Base-by-base conservation (phyloP, 1,140 invertebrate genomes). In the Drosophila grimshawi region DNA sequence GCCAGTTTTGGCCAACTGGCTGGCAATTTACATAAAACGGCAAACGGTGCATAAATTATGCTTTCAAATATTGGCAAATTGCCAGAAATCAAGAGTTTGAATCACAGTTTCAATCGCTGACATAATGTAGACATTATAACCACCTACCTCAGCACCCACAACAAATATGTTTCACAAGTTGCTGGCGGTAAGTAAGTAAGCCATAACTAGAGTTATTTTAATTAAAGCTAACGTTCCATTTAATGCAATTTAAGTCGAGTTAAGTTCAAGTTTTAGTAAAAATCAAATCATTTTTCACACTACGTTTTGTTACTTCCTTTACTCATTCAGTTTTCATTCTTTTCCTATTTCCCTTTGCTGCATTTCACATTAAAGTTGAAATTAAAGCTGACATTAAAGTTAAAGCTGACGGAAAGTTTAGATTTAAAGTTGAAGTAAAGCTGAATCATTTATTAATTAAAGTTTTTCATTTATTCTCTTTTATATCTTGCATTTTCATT, bases 11-110 rank as follows among this genome's bases (percentile, higher is more conserved):
- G 60, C 60, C 60, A 60, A 52, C 68, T 73, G 56, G 70, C 52
- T 55, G 64, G 60, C 59, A 43, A 76, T 70, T 85, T 85, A 81
- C 81, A 85, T 85, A 75, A 80, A 71, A 76, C 73, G 78, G 10
- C 39, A 68, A 80, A 65, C 81, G 76, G 64, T 75, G 81, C 81
- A 86, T 85, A 81, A 85, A 86, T 85, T 66, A 81, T 86, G 73
- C 61, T 51, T 78, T 57, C 66, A 86, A 86, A 77, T 77, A 66
- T 77, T 82, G 77, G 51, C 48, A 48, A 74, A 75, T 64, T 64
- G 72, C 49, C 67, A 70, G 46, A 57, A 69, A 74, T 74, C 71
- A 62, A 74, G 59, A 56, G 71, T 41, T 74, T 48, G 39, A 67
- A 74, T 74, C 57, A 62, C 29, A 61, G 43, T 51, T 62, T 48